Conservation (phyloP, 1,140 invertebrate species). For the Subanguina moxae region DNA sequence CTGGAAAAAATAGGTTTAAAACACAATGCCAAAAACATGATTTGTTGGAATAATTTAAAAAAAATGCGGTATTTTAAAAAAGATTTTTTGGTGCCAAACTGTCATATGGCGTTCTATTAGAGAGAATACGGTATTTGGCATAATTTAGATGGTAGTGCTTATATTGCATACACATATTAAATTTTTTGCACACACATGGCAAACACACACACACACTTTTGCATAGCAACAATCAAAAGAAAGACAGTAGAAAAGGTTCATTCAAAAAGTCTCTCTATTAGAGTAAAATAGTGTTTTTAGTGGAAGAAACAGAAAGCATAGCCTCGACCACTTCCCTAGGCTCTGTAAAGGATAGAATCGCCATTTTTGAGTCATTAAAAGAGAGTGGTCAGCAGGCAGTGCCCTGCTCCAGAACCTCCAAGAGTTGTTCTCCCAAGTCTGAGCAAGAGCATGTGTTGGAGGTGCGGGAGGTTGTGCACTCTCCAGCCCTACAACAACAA, state of each 20-base stretch:
- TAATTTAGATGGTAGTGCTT: neutral
- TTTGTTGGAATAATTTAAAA: too few species aligned
- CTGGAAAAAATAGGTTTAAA: too few species aligned
- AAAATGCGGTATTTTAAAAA: too few species aligned
- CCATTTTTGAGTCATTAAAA: constrained; percentile 31
- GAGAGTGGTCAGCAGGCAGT: neutral
- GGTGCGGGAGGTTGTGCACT: too few species aligned
- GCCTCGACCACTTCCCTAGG: constrained; percentile 9
- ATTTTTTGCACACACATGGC: neutral
- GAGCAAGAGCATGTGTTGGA: too few species aligned
- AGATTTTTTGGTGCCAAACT: too few species aligned
- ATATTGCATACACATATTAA: neutral
- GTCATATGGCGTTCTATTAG: neutral
- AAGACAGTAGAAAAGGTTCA: too few species aligned
- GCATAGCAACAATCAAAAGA: too few species aligned
- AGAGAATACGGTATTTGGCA: neutral
- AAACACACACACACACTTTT: too few species aligned
- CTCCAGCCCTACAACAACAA: neutral
- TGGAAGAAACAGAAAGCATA: constrained; percentile 2
- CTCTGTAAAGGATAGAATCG: constrained; percentile 26
- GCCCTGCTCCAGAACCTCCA: neutral
- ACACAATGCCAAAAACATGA: too few species aligned
- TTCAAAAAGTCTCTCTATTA: too few species aligned
- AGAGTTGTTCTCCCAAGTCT: neutral
- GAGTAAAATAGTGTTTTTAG: too few species aligned